A percentile compares a stretch with the other conserved stretches of the same genome.
These are phyloP conservation scores for Dusona sp. DNA, from an alignment of 2,888 invertebrate genomes.

Conservation along the genomic window DNA sequence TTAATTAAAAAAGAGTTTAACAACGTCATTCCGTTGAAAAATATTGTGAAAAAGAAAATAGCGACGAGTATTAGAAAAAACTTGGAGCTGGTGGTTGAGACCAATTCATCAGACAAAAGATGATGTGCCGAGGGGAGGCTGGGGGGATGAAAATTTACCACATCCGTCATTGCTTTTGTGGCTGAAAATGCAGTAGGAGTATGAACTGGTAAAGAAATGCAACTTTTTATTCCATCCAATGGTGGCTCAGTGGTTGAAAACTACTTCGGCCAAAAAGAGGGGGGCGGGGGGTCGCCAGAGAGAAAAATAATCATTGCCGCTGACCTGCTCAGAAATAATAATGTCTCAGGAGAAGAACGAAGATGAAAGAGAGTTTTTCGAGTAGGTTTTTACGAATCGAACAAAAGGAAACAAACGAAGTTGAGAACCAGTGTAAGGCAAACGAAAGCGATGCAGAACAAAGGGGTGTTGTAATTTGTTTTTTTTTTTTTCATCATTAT, in stretches of 20 bases:
- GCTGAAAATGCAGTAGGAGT: background rate
- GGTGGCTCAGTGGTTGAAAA: background rate
- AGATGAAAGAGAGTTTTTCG: slow-evolving; percentile 13
- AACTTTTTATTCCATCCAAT: slow-evolving; percentile 21
- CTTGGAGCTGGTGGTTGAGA: slow-evolving; percentile 6
- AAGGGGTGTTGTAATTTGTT: background rate
- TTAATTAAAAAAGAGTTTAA: too few relatives aligned
- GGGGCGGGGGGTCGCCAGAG: background rate
- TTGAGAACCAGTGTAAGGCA: background rate
- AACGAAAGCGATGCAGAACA: background rate
- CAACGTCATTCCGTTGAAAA: background rate
- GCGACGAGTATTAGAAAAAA: slow-evolving; percentile 2
- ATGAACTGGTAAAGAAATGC: slow-evolving; percentile 13
- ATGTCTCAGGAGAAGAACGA: background rate
- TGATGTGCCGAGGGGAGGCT: too few relatives aligned
- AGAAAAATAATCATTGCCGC: slow-evolving; percentile 36
- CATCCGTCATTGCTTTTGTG: slow-evolving; percentile 42
- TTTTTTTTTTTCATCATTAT: background rate
- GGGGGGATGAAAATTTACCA: slow-evolving; percentile 40
- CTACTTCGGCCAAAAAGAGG: background rate
- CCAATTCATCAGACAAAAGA: slow-evolving; percentile 33
- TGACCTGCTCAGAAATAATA: slow-evolving; percentile 37
- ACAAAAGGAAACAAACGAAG: background rate
- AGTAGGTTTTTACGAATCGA: background rate
- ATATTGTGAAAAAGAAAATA: slow-evolving; percentile 17